phyloP scores from a whole-genome alignment of 30 jellyfish, hydroid and myxozoan genomes.

The Rhopilema esculentum region DNA sequence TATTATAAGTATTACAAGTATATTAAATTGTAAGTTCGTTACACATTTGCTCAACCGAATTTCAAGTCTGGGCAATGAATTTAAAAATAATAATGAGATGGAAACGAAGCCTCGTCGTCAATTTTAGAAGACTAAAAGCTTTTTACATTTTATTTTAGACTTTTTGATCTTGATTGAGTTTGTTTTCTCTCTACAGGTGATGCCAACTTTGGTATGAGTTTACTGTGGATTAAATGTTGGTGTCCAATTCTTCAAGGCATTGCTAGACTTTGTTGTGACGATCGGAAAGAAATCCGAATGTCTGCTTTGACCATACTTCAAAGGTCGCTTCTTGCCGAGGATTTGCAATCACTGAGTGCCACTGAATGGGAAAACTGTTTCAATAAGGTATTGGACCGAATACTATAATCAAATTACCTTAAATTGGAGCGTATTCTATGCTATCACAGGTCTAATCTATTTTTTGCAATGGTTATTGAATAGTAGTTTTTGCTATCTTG shows the following conservation, averaged over 20 bases:
- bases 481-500: neutral
- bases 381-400: slow-evolving; percentile 95
- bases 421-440: too few relatives aligned
- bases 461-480: too few relatives aligned
- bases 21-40: too few relatives aligned
- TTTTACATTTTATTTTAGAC: too few relatives aligned
- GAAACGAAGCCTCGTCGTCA: too few relatives aligned
- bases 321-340: slow-evolving; percentile 87
- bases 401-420: too few relatives aligned
- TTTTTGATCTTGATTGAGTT: neutral
- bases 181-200: slow-evolving; percentile 59
- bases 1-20: too few relatives aligned
- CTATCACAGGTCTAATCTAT: too few relatives aligned
- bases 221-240: slow-evolving; percentile 96
- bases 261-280: slow-evolving; percentile 94
- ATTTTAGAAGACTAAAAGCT: too few relatives aligned
- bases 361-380: slow-evolving; percentile 97
- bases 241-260: slow-evolving; percentile 97
- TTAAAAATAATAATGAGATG: too few relatives aligned
- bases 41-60: too few relatives aligned
- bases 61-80: too few relatives aligned
- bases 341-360: slow-evolving; percentile 82
- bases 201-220: slow-evolving; percentile 80
- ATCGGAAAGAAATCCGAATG: slow-evolving; percentile 95
- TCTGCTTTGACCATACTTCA: slow-evolving; percentile 93